phyloP scores from a whole-genome alignment of 2,888 invertebrate species.

The Chrysolina oricalcia region DNA sequence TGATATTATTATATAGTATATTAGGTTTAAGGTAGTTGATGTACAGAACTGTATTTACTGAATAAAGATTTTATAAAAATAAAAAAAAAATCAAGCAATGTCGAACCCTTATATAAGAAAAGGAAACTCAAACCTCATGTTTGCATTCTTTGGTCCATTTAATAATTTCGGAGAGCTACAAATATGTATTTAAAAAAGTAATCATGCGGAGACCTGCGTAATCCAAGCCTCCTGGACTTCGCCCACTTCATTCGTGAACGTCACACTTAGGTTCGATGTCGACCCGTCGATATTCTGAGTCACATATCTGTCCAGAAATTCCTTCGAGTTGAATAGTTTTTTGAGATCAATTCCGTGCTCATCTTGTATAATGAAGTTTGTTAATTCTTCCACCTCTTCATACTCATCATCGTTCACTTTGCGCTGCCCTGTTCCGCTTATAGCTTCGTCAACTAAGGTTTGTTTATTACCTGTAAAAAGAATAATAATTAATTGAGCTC shows the following conservation, averaged over 20 bases:
- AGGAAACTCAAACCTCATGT: no score
- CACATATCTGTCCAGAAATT: slow-evolving; percentile 65
- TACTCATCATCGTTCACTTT: slow-evolving; percentile 60
- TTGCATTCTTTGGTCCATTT: no score
- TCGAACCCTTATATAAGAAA: no score
- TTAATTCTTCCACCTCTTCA: slow-evolving; percentile 61
- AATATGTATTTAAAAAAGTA: no score
- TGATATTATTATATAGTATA: no score
- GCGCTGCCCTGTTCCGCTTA: slow-evolving; percentile 67
- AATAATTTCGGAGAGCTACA: no score
- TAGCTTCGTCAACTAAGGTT: slow-evolving; percentile 70
- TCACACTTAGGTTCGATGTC: slow-evolving; percentile 69
- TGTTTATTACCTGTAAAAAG: slow-evolving; percentile 67
- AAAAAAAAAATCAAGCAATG: no score
- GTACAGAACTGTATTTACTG: no score
- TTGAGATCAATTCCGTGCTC: slow-evolving; percentile 62
- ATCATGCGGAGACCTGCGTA: slow-evolving; percentile 65
- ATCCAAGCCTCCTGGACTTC: slow-evolving; percentile 72
- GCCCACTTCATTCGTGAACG: slow-evolving; percentile 69
- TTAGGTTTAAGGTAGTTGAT: no score
- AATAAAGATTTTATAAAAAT: no score
- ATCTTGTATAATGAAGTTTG: slow-evolving; percentile 57
- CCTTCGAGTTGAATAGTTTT: slow-evolving; percentile 63
- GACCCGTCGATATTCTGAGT: slow-evolving; percentile 71
- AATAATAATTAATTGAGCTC: no score